Percentiles rank a stretch among this genome's conserved stretches.
These are phyloP conservation scores for Leptinotarsa defecta DNA, from an alignment of 1,140 invertebrate species.

Conservation along the genomic window DNA sequence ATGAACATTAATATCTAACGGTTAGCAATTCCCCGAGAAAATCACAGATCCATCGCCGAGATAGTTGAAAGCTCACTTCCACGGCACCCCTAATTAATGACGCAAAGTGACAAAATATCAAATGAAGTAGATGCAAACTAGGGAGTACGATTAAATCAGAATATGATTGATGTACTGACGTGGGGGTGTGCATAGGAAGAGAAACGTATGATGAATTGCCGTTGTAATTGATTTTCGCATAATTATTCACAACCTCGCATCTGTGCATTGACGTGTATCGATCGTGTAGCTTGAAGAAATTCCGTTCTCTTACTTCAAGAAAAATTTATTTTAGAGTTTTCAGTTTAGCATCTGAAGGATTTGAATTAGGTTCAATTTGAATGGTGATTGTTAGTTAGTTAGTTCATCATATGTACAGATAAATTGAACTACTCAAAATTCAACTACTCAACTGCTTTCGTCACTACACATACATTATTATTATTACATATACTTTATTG, in stretches of 20 bases:
- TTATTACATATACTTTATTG: too few relatives aligned
- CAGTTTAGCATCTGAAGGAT: too few relatives aligned
- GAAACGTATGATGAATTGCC: constrained; percentile 50
- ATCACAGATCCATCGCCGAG: neutral
- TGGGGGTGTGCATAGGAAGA: constrained; percentile 28
- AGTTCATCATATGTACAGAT: too few relatives aligned
- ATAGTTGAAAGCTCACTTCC: constrained; percentile 5
- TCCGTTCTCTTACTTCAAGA: too few relatives aligned
- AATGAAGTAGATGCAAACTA: constrained; percentile 33
- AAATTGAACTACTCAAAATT: too few relatives aligned
- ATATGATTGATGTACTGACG: constrained; percentile 32
- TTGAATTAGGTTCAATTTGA: too few relatives aligned
- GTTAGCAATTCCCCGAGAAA: too few relatives aligned
- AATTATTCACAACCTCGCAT: constrained; percentile 52
- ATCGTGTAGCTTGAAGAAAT: constrained; percentile 19
- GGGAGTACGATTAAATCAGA: constrained; percentile 31
- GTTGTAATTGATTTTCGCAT: constrained; percentile 52
- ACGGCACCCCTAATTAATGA: constrained; percentile 25
- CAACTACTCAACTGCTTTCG: too few relatives aligned
- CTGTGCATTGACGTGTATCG: constrained; percentile 52
- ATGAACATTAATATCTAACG: too few relatives aligned
- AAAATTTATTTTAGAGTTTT: too few relatives aligned
- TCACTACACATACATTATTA: too few relatives aligned
- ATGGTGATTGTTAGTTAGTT: too few relatives aligned
- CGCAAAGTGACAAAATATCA: constrained; percentile 28